These are phyloP conservation scores for Clarias pachynema DNA, from an alignment of 2,797 vertebrate genomes.

Conservation along the genomic window DNA sequence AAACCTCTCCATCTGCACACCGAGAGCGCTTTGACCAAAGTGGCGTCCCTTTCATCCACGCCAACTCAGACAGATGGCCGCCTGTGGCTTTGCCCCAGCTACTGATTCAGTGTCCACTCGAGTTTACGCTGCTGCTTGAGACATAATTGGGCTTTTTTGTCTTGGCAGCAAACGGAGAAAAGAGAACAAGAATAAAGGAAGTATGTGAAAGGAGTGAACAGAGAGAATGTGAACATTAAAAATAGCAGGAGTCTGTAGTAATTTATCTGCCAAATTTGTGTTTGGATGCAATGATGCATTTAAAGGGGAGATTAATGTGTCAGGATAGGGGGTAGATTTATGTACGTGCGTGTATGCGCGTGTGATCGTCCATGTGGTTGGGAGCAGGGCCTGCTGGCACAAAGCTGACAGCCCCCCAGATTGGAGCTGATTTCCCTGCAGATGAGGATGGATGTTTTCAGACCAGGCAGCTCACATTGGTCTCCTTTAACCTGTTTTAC, in stretches of 20 bases:
- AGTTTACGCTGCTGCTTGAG: conserved; percentile 68
- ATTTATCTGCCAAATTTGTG: conserved; percentile 69
- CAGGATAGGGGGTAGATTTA: conserved; percentile 71
- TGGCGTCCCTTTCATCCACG: conserved; percentile 44
- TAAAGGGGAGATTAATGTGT: conserved; percentile 81
- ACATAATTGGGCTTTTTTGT: conserved; percentile 74
- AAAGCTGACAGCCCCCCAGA: conserved; percentile 49
- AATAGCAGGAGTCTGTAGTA: conserved; percentile 69
- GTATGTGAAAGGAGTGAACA: conserved; percentile 49
- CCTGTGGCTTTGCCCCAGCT: conserved; percentile 52
- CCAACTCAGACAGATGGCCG: conserved; percentile 55
- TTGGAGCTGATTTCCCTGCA: conserved; percentile 54
- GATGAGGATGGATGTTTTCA: conserved; percentile 56
- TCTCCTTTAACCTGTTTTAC: conserved; percentile 23
- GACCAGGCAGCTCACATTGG: conserved; percentile 30
- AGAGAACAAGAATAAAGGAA: conserved; percentile 50
- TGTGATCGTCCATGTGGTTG: conserved; percentile 33
- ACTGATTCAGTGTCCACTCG: conserved; percentile 65
- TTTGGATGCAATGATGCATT: conserved; percentile 70
- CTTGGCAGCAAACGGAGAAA: conserved; percentile 53
- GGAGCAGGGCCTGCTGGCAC: conserved; percentile 40
- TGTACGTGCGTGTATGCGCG: conserved; percentile 9
- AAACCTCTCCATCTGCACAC: conserved; percentile 57
- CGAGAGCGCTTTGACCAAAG: conserved; percentile 49
- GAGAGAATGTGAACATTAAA: conserved; percentile 56